A percentile compares a stretch with the other conserved stretches of the same genome.
Conservation (phyloP, 2,797 vertebrate genomes). For the Bovichtus variegatus region DNA sequence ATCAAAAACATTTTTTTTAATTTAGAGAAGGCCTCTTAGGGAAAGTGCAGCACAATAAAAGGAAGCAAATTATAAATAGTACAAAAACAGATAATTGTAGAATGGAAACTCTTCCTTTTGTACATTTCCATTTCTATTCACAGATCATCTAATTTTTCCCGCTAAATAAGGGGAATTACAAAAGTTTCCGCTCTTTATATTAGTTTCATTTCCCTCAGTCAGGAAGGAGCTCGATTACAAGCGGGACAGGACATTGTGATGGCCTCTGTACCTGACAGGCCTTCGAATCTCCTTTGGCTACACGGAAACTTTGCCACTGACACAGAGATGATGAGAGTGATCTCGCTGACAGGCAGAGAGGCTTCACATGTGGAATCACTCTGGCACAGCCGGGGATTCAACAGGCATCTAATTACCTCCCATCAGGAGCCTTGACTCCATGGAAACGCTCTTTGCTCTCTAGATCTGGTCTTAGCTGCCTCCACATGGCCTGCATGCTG, state of each 20-base stretch:
- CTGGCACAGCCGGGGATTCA: slow-evolving; percentile 53
- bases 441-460: slow-evolving; percentile 65
- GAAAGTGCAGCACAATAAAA: slow-evolving; percentile 3
- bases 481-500: slow-evolving; percentile 49
- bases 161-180: neutral
- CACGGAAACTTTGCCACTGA: slow-evolving; percentile 42
- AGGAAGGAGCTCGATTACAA: neutral
- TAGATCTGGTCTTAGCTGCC: slow-evolving; percentile 50
- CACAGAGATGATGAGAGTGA: slow-evolving; percentile 53
- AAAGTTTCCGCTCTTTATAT: neutral
- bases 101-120: neutral
- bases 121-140: neutral
- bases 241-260: slow-evolving; percentile 7
- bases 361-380: slow-evolving; percentile 53
- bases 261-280: slow-evolving; percentile 51
- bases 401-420: slow-evolving; percentile 80
- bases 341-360: slow-evolving; percentile 49
- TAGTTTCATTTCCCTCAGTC: neutral
- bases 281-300: slow-evolving; percentile 36
- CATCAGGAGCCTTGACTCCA: slow-evolving; percentile 71
- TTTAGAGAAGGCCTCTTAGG: neutral
- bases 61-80: neutral
- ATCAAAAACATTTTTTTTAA: neutral
- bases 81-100: neutral
- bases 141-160: neutral